Base-by-base conservation (phyloP, 2,113 vertebrate species). In the Phyllostomus hastatus region DNA sequence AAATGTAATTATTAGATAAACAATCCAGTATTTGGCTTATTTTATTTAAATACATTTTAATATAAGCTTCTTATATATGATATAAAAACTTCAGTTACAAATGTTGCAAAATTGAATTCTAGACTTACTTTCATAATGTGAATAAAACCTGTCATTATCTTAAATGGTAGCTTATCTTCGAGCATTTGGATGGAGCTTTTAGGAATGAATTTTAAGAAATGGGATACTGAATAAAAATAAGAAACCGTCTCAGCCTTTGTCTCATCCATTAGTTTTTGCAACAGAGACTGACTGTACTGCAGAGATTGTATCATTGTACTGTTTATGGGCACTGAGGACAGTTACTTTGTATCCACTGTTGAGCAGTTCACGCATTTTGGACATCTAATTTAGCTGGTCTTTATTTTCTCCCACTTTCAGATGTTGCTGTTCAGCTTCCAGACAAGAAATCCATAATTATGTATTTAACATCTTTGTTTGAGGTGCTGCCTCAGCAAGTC, bases 401-500 rank as follows among this genome's bases (percentile, higher is more conserved):
- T 95, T 80, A 11, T 97, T 97, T 97, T 87, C 97, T 96, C 93
- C 97, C 72, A 78, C 64, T 91, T 98, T 46, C 97, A 99, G 99
- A 99, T 94, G 99, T 99, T 97, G 99, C 99, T 6, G 99, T 99
- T 75, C 99, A 99, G 96, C 98, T 99, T 94, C 99, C 99, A 83
- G 99, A 99, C 98, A 99, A 99, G 97, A 99, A 99, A 98, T 99
- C 99, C 94, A 99, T 99, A 98, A 99, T 99, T 98, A 99, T 99
- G 99, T 99, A 99, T 93, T 98, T 99, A 98, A 99, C 99, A 0
- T 99, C 99, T 19, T 98, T 99, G 97, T 99, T 99, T 80, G 99
- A 99, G 19, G 99, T 99, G 92, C 99, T 99, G 90, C 99, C 99
- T 97, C 99, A 99, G 97, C 99, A 99, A 94, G 99, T 99, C 97